A percentile compares a stretch with the other conserved stretches of the same genome.
phyloP scores from a whole-genome alignment of 1,140 invertebrate genomes.

The Choristoneura fumiferana region DNA sequence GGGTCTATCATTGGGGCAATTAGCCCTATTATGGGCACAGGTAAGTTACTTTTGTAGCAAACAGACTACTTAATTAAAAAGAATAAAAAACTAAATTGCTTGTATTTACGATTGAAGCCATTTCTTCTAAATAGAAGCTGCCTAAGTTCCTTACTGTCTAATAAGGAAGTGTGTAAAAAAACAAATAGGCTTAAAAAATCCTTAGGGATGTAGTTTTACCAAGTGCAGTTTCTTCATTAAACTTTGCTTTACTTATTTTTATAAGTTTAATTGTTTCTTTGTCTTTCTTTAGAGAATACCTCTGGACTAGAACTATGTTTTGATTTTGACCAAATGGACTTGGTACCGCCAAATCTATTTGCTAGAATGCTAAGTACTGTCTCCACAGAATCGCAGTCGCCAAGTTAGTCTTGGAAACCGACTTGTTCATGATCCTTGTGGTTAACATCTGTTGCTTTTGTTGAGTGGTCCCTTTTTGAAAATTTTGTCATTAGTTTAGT shows the following conservation, averaged over 20 bases:
- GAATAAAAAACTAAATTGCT: no score
- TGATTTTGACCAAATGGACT: conserved; percentile 33
- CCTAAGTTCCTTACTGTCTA: no score
- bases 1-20: conserved; percentile 76
- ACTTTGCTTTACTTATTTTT: no score
- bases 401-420: conserved; percentile 51
- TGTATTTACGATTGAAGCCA: no score
- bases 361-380: conserved; percentile 70
- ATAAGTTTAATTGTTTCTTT: conserved; percentile 12
- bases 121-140: no score
- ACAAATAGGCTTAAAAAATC: no score
- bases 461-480: not conserved
- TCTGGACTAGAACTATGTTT: conserved; percentile 29
- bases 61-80: no score
- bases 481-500: conserved; percentile 14
- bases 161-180: no score
- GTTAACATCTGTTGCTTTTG: conserved; percentile 8
- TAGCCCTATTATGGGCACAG: conserved; percentile 76
- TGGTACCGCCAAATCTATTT: conserved; percentile 42
- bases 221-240: no score
- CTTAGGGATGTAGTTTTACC: no score
- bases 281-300: conserved; percentile 33
- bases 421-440: not conserved
- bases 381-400: conserved; percentile 60
- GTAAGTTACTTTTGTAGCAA: conserved; percentile 35